phyloP scores from a whole-genome alignment of 2,888 invertebrate genomes.

The Drosophila parthenogenetica region DNA sequence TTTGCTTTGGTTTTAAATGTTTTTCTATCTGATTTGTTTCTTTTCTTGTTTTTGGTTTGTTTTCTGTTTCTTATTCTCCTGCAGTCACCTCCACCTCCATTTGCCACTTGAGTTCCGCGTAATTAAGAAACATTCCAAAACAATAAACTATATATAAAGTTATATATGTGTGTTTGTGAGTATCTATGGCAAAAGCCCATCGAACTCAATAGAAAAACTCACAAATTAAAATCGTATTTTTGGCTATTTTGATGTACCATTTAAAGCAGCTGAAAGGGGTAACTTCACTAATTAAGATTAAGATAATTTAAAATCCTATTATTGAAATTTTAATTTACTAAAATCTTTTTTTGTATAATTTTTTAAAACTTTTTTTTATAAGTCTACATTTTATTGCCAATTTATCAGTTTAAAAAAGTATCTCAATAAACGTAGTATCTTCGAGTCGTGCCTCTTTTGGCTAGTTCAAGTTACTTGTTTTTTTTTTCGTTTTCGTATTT shows the following conservation, averaged over 20 bases:
- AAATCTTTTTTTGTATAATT: neutral
- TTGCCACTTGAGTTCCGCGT: constrained; percentile 77
- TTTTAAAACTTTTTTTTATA: no score
- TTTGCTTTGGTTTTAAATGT: constrained; percentile 32
- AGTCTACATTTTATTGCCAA: neutral
- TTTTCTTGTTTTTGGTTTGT: constrained; percentile 1
- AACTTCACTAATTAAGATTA: no score
- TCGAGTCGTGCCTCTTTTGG: neutral
- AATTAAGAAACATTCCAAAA: constrained; percentile 78
- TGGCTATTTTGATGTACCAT: constrained; percentile 42
- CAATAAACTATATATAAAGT: constrained; percentile 62
- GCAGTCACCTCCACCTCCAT: constrained; percentile 34
- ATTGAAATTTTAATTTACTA: no score
- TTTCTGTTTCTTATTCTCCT: constrained; percentile 21
- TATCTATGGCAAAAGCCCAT: constrained; percentile 56
- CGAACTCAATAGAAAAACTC: constrained; percentile 63
- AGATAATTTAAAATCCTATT: neutral
- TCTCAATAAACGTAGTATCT: constrained; percentile 26
- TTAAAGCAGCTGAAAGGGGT: neutral
- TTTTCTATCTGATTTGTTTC: neutral
- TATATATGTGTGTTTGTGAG: constrained; percentile 27
- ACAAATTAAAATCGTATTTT: constrained; percentile 54
- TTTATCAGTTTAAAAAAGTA: neutral
- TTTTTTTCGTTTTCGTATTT: constrained; percentile 23
- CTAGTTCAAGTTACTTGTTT: constrained; percentile 24